Evolutionary conservation across 1,140 invertebrate species (phyloP).

Genomic region (Thrips palmi): DNA sequence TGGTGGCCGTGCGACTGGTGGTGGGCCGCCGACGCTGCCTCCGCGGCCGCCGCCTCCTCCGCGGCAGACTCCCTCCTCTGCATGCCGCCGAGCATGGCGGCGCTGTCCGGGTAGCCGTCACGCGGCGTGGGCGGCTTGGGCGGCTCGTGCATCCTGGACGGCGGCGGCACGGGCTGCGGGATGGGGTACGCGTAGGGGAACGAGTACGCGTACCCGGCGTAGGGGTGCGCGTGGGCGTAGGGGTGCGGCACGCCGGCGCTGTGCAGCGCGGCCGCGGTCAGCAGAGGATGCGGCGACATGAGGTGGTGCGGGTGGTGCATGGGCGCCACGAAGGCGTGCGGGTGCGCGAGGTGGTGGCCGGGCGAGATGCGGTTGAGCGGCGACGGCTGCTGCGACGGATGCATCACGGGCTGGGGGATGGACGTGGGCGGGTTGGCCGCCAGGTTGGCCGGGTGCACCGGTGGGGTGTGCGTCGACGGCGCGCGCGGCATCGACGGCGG

Average conservation of each 20-base stretch:
- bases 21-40: no score
- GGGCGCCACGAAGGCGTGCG: constrained; percentile 35
- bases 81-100: no score
- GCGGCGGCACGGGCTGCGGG: constrained; percentile 50
- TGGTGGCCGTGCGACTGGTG: no score
- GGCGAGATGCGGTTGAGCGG: constrained; percentile 25
- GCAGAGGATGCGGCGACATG: constrained; percentile 44
- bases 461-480: constrained; percentile 24
- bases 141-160: constrained; percentile 33
- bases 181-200: constrained; percentile 52
- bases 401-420: constrained; percentile 46
- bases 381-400: constrained; percentile 42
- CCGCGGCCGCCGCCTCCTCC: no score
- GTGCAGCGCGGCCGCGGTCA: constrained; percentile 40
- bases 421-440: constrained; percentile 32
- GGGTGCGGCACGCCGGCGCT: constrained; percentile 24
- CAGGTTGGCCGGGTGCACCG: constrained; percentile 13
- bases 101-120: not conserved
- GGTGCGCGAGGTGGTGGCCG: constrained; percentile 42
- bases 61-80: no score
- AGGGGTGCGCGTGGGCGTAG: constrained; percentile 47
- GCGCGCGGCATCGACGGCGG: constrained; percentile 11
- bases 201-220: constrained; percentile 44
- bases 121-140: no score
- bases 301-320: constrained; percentile 48